A percentile compares a stretch with the other conserved stretches of the same genome.
Conservation (phyloP, 64 coral and sea anemone species). For the Platygyra sinensis region DNA sequence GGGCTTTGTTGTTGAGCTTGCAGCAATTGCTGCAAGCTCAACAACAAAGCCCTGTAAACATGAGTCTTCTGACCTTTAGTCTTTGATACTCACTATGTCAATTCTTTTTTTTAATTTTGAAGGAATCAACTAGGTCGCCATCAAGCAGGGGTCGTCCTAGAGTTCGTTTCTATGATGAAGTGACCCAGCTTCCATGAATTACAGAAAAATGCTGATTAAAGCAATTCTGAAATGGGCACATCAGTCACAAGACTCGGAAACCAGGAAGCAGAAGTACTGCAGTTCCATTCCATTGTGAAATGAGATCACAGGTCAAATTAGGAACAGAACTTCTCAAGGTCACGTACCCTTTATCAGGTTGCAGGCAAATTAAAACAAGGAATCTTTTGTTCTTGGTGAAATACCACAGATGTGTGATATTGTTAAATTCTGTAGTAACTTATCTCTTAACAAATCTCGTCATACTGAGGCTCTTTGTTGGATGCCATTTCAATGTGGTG, state of each 20-base stretch:
- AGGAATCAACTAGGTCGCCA: conserved; percentile 1
- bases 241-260: not conserved
- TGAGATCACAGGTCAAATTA: not conserved
- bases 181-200: conserved; percentile 34
- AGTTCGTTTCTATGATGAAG: conserved; percentile 49
- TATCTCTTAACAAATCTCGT: not conserved
- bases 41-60: too few relatives aligned
- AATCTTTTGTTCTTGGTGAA: conserved; percentile 4
- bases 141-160: not conserved
- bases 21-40: too few relatives aligned
- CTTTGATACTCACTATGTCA: not conserved
- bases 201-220: not conserved
- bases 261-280: not conserved
- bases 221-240: not conserved
- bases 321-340: not conserved
- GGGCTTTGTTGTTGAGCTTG: too few relatives aligned
- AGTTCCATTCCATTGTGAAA: not conserved
- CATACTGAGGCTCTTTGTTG: not conserved
- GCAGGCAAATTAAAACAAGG: not conserved
- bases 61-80: too few relatives aligned
- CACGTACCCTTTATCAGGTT: not conserved
- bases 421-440: not conserved
- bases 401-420: not conserved
- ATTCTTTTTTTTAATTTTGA: not conserved
- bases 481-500: too few relatives aligned